A percentile compares a stretch with the other conserved stretches of the same genome.
phyloP scores from a whole-genome alignment of 2,113 vertebrate genomes.

The Burhinus bistriatus region DNA sequence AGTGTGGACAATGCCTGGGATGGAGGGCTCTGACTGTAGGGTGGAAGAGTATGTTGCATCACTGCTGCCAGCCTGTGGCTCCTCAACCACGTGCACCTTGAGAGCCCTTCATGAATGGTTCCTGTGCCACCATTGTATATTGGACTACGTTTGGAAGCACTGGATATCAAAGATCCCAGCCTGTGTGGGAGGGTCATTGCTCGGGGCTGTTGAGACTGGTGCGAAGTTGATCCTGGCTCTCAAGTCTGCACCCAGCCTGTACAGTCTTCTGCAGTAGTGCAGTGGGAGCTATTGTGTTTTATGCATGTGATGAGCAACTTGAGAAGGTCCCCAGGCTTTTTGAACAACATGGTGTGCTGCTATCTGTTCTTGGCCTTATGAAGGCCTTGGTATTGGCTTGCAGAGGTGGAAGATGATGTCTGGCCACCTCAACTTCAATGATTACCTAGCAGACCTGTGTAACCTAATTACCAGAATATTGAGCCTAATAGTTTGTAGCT shows the following conservation, averaged over 20 bases:
- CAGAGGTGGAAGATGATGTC: background rate
- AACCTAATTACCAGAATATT: conserved; percentile 14
- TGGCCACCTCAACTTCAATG: background rate
- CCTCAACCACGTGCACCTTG: background rate
- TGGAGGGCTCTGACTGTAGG: background rate
- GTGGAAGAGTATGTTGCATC: background rate
- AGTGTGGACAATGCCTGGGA: background rate
- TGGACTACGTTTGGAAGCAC: background rate
- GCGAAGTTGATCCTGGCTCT: background rate
- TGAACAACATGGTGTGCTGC: background rate
- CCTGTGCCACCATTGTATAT: background rate
- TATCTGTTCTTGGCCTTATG: background rate
- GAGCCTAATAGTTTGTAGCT: background rate
- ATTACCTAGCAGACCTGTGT: background rate
- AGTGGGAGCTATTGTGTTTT: background rate
- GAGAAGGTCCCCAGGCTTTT: background rate
- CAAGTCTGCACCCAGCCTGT: background rate
- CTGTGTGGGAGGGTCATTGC: background rate
- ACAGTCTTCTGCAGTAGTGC: background rate
- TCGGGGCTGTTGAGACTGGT: background rate
- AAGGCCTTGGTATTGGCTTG: background rate
- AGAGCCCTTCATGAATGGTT: background rate
- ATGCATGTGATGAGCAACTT: background rate
- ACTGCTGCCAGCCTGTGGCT: background rate
- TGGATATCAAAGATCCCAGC: background rate